Conservation (phyloP, 1,140 invertebrate genomes). For the Ptiloglossa arizonensis region DNA sequence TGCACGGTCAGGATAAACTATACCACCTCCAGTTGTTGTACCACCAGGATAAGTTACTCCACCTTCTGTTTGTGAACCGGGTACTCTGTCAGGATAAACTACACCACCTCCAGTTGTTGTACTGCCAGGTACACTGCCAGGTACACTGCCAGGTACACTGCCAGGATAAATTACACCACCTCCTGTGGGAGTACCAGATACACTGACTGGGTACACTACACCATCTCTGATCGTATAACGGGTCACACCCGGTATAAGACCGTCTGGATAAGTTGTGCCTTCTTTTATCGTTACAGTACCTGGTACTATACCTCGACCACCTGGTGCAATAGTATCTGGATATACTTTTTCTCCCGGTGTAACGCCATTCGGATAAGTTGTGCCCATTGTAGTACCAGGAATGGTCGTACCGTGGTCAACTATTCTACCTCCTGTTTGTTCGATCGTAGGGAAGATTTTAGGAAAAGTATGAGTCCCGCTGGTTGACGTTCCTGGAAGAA, state of each 20-base stretch:
- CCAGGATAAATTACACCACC: slow-evolving; percentile 34
- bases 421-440: not conserved
- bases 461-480: not conserved
- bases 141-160: slow-evolving; percentile 8
- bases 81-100: not conserved
- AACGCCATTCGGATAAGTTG: slow-evolving; percentile 31
- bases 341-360: not conserved
- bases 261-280: slow-evolving; percentile 35
- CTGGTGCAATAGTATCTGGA: not conserved
- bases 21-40: not conserved
- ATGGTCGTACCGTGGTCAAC: not conserved
- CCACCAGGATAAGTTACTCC: slow-evolving; percentile 7
- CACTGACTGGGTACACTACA: no score
- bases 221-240: not conserved
- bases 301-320: slow-evolving; percentile 2
- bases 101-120: not conserved
- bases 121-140: slow-evolving; percentile 21
- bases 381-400: slow-evolving; percentile 24
- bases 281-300: slow-evolving; percentile 13
- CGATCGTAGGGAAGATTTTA: not conserved
- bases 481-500: not conserved
- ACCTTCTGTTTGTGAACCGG: slow-evolving; percentile 12
- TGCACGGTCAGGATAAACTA: slow-evolving; percentile 23
- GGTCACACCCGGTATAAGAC: slow-evolving; percentile 40
- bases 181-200: not conserved